A percentile compares a stretch with the other conserved stretches of the same genome.
phyloP scores from a whole-genome alignment of 2,888 invertebrate genomes.

The Salticus scenicus region DNA sequence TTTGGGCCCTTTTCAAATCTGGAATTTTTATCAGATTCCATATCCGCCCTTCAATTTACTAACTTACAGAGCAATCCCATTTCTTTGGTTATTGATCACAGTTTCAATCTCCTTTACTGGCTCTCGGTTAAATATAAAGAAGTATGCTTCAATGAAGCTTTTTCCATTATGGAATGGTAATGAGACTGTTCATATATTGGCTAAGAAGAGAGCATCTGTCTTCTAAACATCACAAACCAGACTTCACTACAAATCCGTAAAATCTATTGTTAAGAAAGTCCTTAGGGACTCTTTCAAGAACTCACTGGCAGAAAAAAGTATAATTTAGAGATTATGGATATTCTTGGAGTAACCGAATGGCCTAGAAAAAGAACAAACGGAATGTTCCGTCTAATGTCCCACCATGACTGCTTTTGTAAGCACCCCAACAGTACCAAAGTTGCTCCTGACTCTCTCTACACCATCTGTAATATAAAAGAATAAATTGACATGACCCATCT shows the following conservation, averaged over 20 bases:
- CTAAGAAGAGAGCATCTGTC: background rate
- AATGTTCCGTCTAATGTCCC: background rate
- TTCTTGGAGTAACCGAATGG: background rate
- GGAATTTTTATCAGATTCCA: background rate
- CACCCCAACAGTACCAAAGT: background rate
- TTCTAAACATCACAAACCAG: background rate
- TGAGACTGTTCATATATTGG: too few species aligned
- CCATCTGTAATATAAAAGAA: background rate
- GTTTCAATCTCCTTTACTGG: background rate
- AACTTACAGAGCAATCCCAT: background rate
- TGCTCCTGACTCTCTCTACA: background rate
- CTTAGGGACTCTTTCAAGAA: constrained; percentile 14
- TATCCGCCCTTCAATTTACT: background rate
- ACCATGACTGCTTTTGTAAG: background rate
- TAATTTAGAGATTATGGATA: background rate
- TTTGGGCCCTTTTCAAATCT: too few species aligned
- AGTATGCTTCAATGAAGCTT: background rate
- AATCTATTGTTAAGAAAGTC: background rate
- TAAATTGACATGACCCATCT: background rate
- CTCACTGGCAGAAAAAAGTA: background rate
- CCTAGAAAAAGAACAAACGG: background rate
- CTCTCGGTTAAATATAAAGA: background rate
- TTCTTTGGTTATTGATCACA: background rate
- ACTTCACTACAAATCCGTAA: background rate
- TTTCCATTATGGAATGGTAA: background rate